These are phyloP conservation scores for Psephotus haematonotus DNA, from an alignment of 2,113 vertebrate genomes.

Conservation along the genomic window DNA sequence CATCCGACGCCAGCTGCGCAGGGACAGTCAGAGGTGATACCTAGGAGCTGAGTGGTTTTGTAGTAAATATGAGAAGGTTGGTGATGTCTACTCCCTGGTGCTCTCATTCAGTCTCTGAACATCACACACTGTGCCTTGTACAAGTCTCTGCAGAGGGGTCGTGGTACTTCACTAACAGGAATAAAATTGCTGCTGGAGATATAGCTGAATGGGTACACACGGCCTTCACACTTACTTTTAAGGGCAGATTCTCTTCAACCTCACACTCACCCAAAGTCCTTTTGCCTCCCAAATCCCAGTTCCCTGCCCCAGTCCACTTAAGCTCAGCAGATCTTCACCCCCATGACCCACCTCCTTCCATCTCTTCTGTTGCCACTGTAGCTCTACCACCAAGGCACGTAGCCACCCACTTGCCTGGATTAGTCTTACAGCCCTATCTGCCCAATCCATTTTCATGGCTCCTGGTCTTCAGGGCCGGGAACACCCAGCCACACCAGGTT, in stretches of 20 bases:
- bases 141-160: background rate
- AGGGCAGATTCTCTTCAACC: background rate
- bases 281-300: background rate
- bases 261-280: background rate
- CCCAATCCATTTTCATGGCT: background rate
- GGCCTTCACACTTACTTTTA: background rate
- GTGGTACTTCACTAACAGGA: background rate
- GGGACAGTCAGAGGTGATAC: conserved; percentile 39
- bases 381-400: background rate
- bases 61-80: background rate
- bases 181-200: background rate
- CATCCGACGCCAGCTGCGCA: background rate
- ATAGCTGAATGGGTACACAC: background rate
- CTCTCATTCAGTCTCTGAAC: background rate
- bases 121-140: background rate
- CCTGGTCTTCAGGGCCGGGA: background rate
- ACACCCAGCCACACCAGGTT: background rate
- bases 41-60: background rate
- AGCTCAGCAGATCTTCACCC: background rate
- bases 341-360: background rate
- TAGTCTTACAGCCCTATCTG: no score
- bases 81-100: background rate
- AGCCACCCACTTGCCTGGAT: background rate
- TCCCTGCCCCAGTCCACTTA: background rate
- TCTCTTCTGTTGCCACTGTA: background rate